Percentiles rank a stretch among this genome's conserved stretches.
Evolutionary conservation across 2,113 vertebrate genomes (phyloP).

Genomic region (Lamprotornis superbus): DNA sequence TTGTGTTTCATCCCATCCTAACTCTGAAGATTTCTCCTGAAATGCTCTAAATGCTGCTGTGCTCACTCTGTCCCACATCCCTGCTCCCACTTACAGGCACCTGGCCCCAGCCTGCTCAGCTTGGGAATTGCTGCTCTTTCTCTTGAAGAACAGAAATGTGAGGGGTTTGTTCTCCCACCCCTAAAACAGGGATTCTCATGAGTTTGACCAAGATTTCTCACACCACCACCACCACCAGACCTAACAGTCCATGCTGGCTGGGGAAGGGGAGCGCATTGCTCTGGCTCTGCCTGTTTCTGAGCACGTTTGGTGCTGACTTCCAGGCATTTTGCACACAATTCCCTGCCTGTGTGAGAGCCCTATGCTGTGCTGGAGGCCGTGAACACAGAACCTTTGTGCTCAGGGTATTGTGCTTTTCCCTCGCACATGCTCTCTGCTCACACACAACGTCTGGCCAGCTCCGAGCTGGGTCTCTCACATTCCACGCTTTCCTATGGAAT

Average conservation of each 20-base stretch:
- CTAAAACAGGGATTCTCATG: background rate
- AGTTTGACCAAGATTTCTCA: background rate
- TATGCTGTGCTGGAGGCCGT: background rate
- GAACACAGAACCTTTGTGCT: constrained; percentile 74
- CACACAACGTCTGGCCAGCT: background rate
- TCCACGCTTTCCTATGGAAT: constrained; percentile 73
- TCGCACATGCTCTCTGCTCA: background rate
- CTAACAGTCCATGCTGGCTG: fast-evolving
- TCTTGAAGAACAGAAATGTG: background rate
- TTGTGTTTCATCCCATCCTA: background rate
- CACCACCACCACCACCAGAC: background rate
- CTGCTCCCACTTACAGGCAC: fast-evolving
- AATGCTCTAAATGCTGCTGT: fast-evolving
- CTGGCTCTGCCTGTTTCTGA: background rate
- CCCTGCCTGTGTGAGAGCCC: constrained; percentile 4
- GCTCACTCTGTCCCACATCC: fast-evolving
- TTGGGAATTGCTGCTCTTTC: background rate
- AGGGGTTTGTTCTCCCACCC: background rate
- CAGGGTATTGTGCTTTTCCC: background rate
- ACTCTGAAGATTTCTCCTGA: background rate
- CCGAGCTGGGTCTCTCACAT: constrained; percentile 19
- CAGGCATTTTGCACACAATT: constrained; percentile 22
- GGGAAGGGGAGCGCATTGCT: background rate
- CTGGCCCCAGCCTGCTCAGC: background rate
- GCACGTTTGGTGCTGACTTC: background rate